These are phyloP conservation scores for Pseudomyrmex pallidus DNA, from an alignment of 1,140 invertebrate species.

Conservation along the genomic window DNA sequence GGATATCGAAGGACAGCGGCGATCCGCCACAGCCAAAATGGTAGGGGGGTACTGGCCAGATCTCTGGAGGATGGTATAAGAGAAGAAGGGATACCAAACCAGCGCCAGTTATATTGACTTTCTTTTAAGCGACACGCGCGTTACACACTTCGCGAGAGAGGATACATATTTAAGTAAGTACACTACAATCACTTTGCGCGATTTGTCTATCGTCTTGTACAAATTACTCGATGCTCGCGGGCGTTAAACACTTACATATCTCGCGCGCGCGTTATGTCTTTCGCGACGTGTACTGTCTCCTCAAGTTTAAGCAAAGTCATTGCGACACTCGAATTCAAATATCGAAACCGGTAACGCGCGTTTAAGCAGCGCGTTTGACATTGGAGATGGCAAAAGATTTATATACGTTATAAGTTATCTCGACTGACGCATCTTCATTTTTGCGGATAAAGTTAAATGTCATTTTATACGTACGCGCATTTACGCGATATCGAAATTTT, in stretches of 20 bases:
- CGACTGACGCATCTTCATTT: slow-evolving; percentile 23
- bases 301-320: slow-evolving; percentile 2
- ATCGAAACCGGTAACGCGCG: slow-evolving; percentile 13
- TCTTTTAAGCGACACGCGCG: slow-evolving; percentile 70
- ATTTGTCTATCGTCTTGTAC: no score
- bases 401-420: background rate
- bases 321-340: slow-evolving; percentile 6
- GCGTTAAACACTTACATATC: no score
- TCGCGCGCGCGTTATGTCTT: background rate
- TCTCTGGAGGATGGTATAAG: slow-evolving; percentile 72
- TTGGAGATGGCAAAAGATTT: background rate
- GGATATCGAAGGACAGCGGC: slow-evolving; percentile 57
- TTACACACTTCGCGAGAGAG: slow-evolving; percentile 49
- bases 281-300: background rate
- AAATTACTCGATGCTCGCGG: no score
- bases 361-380: slow-evolving; percentile 9
- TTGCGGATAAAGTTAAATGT: background rate
- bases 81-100: slow-evolving; percentile 74
- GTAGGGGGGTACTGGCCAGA: slow-evolving; percentile 66
- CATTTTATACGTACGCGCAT: background rate
- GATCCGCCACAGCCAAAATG: slow-evolving; percentile 42
- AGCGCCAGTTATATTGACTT: slow-evolving; percentile 73
- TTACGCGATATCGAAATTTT: background rate
- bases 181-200: background rate
- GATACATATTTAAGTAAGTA: slow-evolving; percentile 56